A percentile compares a stretch with the other conserved stretches of the same genome.
Evolutionary conservation across 2,888 invertebrate genomes (phyloP).

Genomic region (Platerodrilus igneus): DNA sequence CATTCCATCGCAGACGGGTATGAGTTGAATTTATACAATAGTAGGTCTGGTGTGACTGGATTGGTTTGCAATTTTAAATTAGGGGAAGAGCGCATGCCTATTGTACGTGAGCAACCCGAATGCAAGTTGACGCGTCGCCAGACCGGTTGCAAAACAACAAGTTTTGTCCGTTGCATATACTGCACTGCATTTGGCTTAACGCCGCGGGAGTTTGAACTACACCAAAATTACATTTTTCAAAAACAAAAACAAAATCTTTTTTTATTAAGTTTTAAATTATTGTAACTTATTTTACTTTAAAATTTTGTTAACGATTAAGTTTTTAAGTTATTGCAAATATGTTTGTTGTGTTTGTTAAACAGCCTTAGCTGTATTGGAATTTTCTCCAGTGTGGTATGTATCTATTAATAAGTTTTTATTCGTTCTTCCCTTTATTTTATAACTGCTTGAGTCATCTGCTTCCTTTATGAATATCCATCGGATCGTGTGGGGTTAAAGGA

Average conservation of each 20-base stretch:
- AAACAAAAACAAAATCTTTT: slow-evolving; percentile 23
- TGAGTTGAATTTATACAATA: too few relatives aligned
- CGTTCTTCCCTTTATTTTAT: too few relatives aligned
- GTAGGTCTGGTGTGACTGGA: slow-evolving; percentile 30
- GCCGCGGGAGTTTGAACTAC: slow-evolving; percentile 48
- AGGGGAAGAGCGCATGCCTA: slow-evolving; percentile 37
- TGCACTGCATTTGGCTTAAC: slow-evolving; percentile 42
- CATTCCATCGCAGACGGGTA: too few relatives aligned
- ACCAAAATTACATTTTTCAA: slow-evolving; percentile 34
- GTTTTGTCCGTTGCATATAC: slow-evolving; percentile 43
- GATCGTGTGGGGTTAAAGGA: too few relatives aligned
- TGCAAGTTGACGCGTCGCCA: slow-evolving; percentile 39
- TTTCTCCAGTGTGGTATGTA: slow-evolving; percentile 37
- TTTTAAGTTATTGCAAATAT: slow-evolving; percentile 39
- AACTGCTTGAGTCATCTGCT: too few relatives aligned
- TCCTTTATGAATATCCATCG: too few relatives aligned
- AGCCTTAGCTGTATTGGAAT: slow-evolving; percentile 36
- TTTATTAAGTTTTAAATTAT: slow-evolving; percentile 27
- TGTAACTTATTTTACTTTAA: slow-evolving; percentile 19
- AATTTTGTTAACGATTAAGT: slow-evolving; percentile 14
- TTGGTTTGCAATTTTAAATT: slow-evolving; percentile 39
- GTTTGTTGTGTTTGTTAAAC: slow-evolving; percentile 48
- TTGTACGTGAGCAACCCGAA: slow-evolving; percentile 40
- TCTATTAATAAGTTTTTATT: slow-evolving; percentile 26
- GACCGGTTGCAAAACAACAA: slow-evolving; percentile 48